Base-by-base conservation (phyloP, 2,113 vertebrate genomes). In the Machaerirhynchus nigripectus region DNA sequence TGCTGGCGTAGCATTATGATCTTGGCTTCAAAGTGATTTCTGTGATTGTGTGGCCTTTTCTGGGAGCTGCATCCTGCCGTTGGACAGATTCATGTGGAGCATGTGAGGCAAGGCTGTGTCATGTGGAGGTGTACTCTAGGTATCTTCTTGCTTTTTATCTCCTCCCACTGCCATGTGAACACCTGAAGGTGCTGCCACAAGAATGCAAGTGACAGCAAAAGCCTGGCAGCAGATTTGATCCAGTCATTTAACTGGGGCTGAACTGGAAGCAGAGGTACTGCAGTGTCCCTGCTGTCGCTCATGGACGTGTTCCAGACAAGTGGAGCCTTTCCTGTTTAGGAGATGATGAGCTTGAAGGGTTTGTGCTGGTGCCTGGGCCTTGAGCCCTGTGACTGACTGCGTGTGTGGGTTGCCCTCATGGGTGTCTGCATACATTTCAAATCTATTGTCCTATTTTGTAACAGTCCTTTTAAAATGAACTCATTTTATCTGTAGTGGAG, bases 91-190 rank as follows among this genome's bases (percentile, higher is more conserved):
- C 20, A 46, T 30, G 4, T 11, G 59, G 71, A 74, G 11, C 20
- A 9, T 17, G 20, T 28, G 42, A 50, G 57, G 67, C 7, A 12
- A 65, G 56, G 28, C 57, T 7, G 2, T 70, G 26, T 56, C 24
- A 22, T 7, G 20, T 81, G 50, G 75, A 26, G 68, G 50, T 61
- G 40, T 73, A 6, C 47, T 50, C 1, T 28, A 24, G 26, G 35
- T 46, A 46, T 73, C 16, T 26, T 56, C 70, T 50, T 84, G 71
- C 16, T 73, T 91, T 64, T 28, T 57, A 19, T 89, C 23, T 64
- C 23, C 23, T 64, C 9, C 50, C 67, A 4, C n/a, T 0, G 0
- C 60, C 71, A 22, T 11, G 35, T 18, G 33, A 70, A 52, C 69
- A 23, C 11, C 23, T 80, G 73, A 49, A n/a, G 39, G 21, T 61